Evolutionary conservation across 2,797 vertebrate species (phyloP), one percentile per base, ranked within the genome.

Genomic region (Prunella strophiata): DNA sequence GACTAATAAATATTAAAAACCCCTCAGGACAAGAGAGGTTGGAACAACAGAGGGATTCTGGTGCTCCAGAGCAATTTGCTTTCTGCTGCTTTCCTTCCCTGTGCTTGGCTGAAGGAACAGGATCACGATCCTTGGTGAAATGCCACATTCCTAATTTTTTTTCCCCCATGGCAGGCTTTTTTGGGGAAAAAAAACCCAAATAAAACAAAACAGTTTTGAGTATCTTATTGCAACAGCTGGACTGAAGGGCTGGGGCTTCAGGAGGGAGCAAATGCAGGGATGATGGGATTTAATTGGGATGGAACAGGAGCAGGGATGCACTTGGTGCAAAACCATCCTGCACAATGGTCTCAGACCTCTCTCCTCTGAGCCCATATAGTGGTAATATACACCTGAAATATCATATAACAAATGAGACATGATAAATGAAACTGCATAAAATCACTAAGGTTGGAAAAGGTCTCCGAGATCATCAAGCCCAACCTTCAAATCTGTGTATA

Each of bases 91-190:
- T 59, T 72, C 58, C 45, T 66, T 45, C 30, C 68, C 87, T 27
- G 38, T 2, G 2, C 1, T 27, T 8, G 3, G 63, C 36, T 30
- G 43, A 48, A 82, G 26, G 40, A 77, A 63, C 1, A 0, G 22
- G 40, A 54, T 32, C 0, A 0, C 19, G n/a, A 54, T 52, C 3
- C 0, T 6, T 1, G 3, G 43, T 73, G 88, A 82, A 76, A 71
- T 19, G 36, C 16, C 11, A 34, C 9, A 1, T 34, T 43, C 52
- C 38, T 47, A 17, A 4, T 29, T 32, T 13, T 5, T 14, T 23
- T 43, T 8, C 1, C 2, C 2, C 3, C 2, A 0, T 30, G 20
- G 11, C 2, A 5, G 25, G 8, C 2, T 22, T 55, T 83, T 88
- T 43, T 18, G 7, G 9, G 10, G 3, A 2, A 16, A 18, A 48